Evolutionary conservation across 2,113 vertebrate genomes (phyloP), one percentile per base, ranked within the genome.

Genomic region (Columbina picui): DNA sequence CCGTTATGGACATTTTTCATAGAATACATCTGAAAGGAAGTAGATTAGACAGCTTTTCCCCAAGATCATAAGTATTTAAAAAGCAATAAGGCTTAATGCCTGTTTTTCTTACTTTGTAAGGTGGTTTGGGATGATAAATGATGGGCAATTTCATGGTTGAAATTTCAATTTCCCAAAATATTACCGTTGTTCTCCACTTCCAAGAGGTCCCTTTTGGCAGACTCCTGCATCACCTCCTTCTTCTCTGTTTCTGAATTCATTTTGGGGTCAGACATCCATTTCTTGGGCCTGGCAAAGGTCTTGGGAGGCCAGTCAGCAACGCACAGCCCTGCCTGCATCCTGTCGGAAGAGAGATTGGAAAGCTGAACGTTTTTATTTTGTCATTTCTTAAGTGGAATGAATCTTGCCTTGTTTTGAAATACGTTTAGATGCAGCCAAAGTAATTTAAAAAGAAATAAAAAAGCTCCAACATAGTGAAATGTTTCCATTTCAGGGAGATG

Each of bases 71-170:
- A 94, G 95, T 93, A 91, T 97, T 98, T 98, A 97, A 97, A 92
- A 97, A 97, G 96, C 96, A 98, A 96, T 98, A 97, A 97, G 95
- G 97, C 97, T 97, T 96, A 97, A 97, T 97, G 97, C 92, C 95
- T 89, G 94, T 95, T 94, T 97, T 64, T 93, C 97, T 96, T 94
- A 91, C 97, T 95, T 92, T 43, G 96, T 90, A 93, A 98, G 98
- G 92, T 96, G 88, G 85, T 95, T 84, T 93, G 90, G 96, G 97
- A 96, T 98, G 98, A 98, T 97, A 98, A 98, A 98, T 97, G 98
- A 97, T 90, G 90, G 94, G 97, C 94, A 97, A 98, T 98, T 98
- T 98, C 97, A 98, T 97, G 97, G 98, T 97, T 94, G 96, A 97
- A 97, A 96, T 96, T 97, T 98, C 97, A 98, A 98, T 98, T 98